Percentiles rank a stretch among this genome's conserved stretches.
These are phyloP conservation scores for Menidia beryllina DNA, from an alignment of 2,113 vertebrate genomes.

Conservation along the genomic window DNA sequence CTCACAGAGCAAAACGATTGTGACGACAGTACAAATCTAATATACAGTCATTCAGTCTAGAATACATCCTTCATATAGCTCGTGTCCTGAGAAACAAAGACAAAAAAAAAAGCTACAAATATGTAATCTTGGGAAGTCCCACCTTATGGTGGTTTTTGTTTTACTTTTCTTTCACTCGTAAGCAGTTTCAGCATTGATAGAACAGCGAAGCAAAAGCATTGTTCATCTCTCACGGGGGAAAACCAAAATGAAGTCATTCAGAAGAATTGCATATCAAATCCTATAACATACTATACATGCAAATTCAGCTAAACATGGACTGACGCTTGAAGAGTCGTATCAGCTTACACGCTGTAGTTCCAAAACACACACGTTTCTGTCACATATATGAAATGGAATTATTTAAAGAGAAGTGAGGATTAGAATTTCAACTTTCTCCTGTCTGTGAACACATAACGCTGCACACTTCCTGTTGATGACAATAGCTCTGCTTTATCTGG, in stretches of 20 bases:
- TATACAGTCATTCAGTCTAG: too few species aligned
- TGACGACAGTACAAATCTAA: too few species aligned
- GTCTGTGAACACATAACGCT: not conserved
- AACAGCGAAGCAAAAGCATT: too few species aligned
- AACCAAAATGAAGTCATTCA: too few species aligned
- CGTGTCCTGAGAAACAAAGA: too few species aligned
- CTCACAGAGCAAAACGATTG: not conserved
- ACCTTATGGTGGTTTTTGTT: not conserved
- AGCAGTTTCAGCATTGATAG: accelerated
- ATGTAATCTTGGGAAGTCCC: not conserved
- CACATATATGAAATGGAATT: not conserved
- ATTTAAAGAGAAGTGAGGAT: slow-evolving; percentile 18
- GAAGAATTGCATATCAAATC: too few species aligned
- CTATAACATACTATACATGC: not conserved
- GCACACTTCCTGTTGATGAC: slow-evolving; percentile 57
- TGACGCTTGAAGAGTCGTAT: not conserved
- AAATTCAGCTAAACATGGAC: not conserved
- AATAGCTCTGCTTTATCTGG: slow-evolving; percentile 53
- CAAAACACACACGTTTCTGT: not conserved
- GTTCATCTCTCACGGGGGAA: too few species aligned
- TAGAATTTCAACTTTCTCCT: not conserved
- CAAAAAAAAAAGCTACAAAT: not conserved
- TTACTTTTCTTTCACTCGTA: slow-evolving; percentile 21
- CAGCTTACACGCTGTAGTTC: not conserved
- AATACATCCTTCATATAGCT: too few species aligned